phyloP scores from a whole-genome alignment of 1,140 invertebrate genomes.

The Hylaeus anthracinus region DNA sequence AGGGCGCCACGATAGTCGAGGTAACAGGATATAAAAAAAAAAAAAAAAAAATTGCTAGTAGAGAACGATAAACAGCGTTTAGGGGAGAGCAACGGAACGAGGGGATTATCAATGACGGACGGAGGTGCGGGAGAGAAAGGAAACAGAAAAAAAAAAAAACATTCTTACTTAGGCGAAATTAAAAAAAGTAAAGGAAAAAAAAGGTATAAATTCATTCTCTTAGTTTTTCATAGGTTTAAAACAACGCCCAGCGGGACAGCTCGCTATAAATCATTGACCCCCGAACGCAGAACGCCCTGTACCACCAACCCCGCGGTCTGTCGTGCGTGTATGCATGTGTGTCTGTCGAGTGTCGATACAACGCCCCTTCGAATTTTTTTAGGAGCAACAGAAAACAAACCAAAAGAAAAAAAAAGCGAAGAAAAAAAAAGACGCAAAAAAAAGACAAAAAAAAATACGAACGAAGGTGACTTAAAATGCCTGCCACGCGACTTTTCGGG shows the following conservation, averaged over 20 bases:
- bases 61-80: conserved; percentile 46
- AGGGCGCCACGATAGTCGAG: conserved; percentile 22
- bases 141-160: conserved; percentile 53
- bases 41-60: conserved; percentile 58
- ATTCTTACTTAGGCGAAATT: conserved; percentile 75
- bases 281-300: conserved; percentile 78
- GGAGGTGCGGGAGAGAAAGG: conserved; percentile 32
- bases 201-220: conserved; percentile 75
- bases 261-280: conserved; percentile 75
- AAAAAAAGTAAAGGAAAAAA: conserved; percentile 70
- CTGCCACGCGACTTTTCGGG: conserved; percentile 67
- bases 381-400: conserved; percentile 15
- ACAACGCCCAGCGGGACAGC: conserved; percentile 73
- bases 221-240: conserved; percentile 78
- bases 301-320: conserved; percentile 57
- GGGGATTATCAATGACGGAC: conserved; percentile 28
- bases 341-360: conserved; percentile 37
- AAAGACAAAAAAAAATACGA: neutral
- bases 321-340: conserved; percentile 52
- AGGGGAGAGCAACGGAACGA: conserved; percentile 50
- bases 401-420: conserved; percentile 7
- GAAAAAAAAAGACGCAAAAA: neutral
- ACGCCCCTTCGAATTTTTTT: conserved; percentile 39
- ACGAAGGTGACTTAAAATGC: conserved; percentile 69
- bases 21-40: conserved; percentile 62